Percentiles rank a stretch among this genome's conserved stretches.
Evolutionary conservation across 2,797 vertebrate genomes (phyloP).

Genomic region (Babyrousa celebensis): DNA sequence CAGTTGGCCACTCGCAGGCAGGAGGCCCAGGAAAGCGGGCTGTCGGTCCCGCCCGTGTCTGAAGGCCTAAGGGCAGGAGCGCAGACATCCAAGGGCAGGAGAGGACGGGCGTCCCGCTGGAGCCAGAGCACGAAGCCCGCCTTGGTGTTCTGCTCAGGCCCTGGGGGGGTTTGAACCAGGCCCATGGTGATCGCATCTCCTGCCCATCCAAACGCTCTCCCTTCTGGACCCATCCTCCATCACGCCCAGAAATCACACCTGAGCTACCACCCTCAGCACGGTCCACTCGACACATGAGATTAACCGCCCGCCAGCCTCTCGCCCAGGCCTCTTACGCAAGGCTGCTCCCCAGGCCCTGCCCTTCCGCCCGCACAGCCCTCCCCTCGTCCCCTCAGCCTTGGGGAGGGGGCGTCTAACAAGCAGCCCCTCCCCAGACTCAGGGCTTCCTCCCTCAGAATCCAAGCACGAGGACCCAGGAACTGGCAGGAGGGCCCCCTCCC

Average conservation of each 20-base stretch:
- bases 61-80: neutral
- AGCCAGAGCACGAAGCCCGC: rapidly evolving
- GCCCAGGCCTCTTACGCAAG: too few species aligned
- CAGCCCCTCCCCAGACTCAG: rapidly evolving
- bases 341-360: neutral
- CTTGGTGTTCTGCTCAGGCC: neutral
- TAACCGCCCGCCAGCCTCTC: neutral
- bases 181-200: neutral
- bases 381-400: neutral
- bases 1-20: rapidly evolving
- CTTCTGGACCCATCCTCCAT: neutral
- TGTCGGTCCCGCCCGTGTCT: neutral
- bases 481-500: rapidly evolving
- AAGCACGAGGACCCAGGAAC: too few species aligned
- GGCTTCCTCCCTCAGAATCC: neutral
- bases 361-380: neutral
- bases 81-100: rapidly evolving
- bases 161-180: rapidly evolving
- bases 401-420: too few species aligned
- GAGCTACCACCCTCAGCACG: neutral
- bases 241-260: neutral
- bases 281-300: too few species aligned
- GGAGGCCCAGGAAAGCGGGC: neutral
- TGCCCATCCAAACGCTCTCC: neutral
- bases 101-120: neutral